Evolutionary conservation across 2,888 invertebrate genomes (phyloP).

Genomic region (Pedicia rivosa): DNA sequence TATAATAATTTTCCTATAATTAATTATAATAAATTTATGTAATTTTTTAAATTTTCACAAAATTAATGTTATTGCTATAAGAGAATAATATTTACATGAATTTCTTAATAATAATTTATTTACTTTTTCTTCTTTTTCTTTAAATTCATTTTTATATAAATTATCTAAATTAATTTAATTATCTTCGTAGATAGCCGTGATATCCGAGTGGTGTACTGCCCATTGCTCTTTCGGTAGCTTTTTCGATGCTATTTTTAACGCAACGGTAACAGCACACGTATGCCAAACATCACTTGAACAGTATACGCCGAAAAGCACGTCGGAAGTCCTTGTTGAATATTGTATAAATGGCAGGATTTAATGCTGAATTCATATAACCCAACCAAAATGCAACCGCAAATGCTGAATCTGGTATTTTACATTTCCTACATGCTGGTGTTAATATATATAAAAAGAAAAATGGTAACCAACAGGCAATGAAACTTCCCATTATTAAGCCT

Average conservation of each 20-base stretch:
- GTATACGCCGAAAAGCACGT: constrained; percentile 84
- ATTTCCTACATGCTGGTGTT: constrained; percentile 58
- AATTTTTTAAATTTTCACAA: no score
- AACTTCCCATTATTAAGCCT: constrained; percentile 96
- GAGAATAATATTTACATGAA: no score
- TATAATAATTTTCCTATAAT: no score
- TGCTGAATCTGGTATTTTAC: constrained; percentile 64
- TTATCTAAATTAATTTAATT: no score
- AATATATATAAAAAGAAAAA: constrained; percentile 91
- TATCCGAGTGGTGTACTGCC: constrained; percentile 32
- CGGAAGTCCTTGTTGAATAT: constrained; percentile 97
- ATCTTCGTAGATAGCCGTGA: constrained; percentile 23
- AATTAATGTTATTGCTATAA: no score
- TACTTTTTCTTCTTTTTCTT: no score
- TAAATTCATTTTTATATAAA: no score
- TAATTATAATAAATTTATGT: no score
- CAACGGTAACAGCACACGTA: constrained; percentile 70
- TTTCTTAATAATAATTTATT: no score
- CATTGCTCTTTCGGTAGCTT: constrained; percentile 32
- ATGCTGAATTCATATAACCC: constrained; percentile 92
- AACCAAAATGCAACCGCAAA: constrained; percentile 93
- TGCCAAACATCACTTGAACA: constrained; percentile 88
- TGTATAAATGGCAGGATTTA: constrained; percentile 92
- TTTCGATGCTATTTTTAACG: constrained; percentile 37
- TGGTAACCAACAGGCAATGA: constrained; percentile 96